phyloP scores from a whole-genome alignment of 1,140 invertebrate genomes.

The Apis florea region DNA sequence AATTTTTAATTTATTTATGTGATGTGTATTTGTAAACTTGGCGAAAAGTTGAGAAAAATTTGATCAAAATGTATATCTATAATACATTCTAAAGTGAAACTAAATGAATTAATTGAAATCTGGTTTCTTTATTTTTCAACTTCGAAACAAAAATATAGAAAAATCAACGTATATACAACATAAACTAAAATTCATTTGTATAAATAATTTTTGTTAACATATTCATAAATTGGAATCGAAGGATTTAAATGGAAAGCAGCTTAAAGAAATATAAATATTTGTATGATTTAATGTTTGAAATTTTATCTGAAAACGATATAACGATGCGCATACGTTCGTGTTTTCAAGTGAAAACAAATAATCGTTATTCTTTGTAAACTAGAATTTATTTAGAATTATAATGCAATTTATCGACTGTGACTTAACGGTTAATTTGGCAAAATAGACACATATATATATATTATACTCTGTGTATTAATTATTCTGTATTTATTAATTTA shows the following conservation, averaged over 20 bases:
- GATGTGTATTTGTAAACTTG: not conserved
- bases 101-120: constrained; percentile 22
- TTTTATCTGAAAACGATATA: not conserved
- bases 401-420: constrained; percentile 49
- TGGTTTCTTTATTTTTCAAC: too few species aligned
- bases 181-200: not conserved
- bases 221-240: not conserved
- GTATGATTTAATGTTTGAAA: not conserved
- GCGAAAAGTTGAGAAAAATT: constrained; percentile 2
- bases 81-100: not conserved
- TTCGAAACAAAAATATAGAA: not conserved
- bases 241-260: not conserved
- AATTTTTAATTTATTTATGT: constrained; percentile 5
- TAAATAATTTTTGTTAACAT: not conserved
- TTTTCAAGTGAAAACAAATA: not conserved
- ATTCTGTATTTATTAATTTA: constrained; percentile 31
- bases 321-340: not conserved
- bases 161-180: not conserved
- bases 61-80: constrained; percentile 36
- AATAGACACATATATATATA: constrained; percentile 1
- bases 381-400: not conserved
- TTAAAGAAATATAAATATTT: not conserved
- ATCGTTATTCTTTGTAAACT: not conserved
- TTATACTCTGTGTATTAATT: too few species aligned
- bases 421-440: constrained; percentile 55